Base-by-base conservation (phyloP, 2,888 invertebrate species). In the Idaea straminata region DNA sequence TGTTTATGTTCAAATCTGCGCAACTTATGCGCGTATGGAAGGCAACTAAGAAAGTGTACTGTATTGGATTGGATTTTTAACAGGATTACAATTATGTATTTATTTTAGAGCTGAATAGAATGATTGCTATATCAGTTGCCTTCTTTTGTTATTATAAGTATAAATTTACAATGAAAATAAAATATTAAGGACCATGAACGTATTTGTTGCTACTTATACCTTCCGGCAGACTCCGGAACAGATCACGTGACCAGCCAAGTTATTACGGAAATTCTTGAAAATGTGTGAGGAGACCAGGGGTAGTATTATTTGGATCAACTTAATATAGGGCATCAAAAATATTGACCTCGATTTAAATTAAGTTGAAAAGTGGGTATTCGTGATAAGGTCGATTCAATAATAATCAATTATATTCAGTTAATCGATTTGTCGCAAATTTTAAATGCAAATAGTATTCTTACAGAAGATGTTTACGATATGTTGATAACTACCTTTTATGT, bases 91-190 rank as follows among this genome's bases (percentile, higher is more conserved):
- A 25, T 59, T 13, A 16, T 59, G 59, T 59, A 59, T 59, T 34
- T 59, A 25, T 38, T 25, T 61, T 63, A 62, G 13, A 61, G 25
- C 61, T 61, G 57, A 7, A 25, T 68, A 68, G 68, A 69, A 66
- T 69, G 66, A 69, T 72, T 72, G 72, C 72, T 75, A 68, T 68
- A 74, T 75, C 72, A 72, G 73, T 78, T 80, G 83, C 79, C 82
- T 83, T 82, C 74, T 72, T 68, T 72, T 76, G 75, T 78, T 81
- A 79, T 76, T 79, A 71, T 85, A 83, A 82, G 83, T 83, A 77
- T 83, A 83, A 74, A 80, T 80, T 83, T 72, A 74, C 82, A 77
- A 81, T 75, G 74, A 69, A 72, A 80, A 79, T 80, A 81, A 80
- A 82, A 74, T 74, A 73, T 72, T 68, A 63, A 71, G 72, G 67